Conservation (phyloP, 2,888 invertebrate genomes). For the Platerodrilus igneus region DNA sequence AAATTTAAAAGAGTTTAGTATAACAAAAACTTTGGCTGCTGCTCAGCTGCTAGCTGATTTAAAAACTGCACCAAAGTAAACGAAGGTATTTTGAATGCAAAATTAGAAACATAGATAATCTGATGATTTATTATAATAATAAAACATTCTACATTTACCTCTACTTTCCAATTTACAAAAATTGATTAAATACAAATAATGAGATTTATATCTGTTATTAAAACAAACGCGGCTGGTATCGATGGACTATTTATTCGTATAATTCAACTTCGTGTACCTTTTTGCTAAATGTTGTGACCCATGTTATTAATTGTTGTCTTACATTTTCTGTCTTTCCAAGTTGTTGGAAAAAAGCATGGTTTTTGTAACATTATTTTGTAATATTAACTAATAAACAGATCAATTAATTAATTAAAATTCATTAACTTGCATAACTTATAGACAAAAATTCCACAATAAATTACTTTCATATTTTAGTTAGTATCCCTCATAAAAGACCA, state of each 20-base stretch:
- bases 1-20: background rate
- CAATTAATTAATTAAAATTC: too few relatives aligned
- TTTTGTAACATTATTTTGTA: constrained; percentile 27
- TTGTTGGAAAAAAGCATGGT: constrained; percentile 30
- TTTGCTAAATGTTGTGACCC: constrained; percentile 8
- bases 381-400: too few relatives aligned
- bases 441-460: too few relatives aligned
- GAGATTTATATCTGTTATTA: constrained; percentile 5
- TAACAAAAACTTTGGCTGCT: background rate
- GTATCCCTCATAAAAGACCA: too few relatives aligned
- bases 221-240: constrained; percentile 10
- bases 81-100: background rate
- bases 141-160: background rate
- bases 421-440: too few relatives aligned
- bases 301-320: constrained; percentile 17
- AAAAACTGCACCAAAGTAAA: background rate
- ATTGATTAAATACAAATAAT: background rate
- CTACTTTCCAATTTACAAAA: background rate
- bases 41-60: background rate
- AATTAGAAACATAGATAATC: background rate
- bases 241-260: constrained; percentile 11
- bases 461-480: too few relatives aligned
- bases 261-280: constrained; percentile 11
- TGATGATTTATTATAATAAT: background rate
- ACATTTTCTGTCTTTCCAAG: constrained; percentile 20